Percentiles rank a stretch among this genome's conserved stretches.
Conservation (phyloP, 23 tunicate genomes). For the Oikopleura albicans region DNA sequence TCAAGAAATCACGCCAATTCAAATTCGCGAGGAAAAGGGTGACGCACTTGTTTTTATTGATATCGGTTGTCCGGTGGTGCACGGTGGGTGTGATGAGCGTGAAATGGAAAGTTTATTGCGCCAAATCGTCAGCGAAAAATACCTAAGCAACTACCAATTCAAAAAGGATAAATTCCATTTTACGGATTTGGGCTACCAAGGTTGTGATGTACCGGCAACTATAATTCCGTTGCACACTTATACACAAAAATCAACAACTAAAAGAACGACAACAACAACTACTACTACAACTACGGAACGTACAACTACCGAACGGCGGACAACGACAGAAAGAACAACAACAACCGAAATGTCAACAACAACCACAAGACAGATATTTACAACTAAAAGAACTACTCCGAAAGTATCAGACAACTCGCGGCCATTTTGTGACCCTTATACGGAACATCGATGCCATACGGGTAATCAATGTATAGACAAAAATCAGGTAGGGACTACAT, state of each 20-base stretch:
- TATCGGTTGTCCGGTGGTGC: not conserved
- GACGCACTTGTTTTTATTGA: not conserved
- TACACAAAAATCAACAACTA: too few relatives aligned
- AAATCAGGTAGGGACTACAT: not conserved
- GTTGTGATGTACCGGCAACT: not conserved
- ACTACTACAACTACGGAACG: not conserved
- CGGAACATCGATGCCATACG: not conserved
- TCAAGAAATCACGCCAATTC: not conserved
- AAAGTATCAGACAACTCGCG: too few relatives aligned
- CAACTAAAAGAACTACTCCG: too few relatives aligned
- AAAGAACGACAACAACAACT: too few relatives aligned
- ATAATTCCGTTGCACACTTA: too few relatives aligned
- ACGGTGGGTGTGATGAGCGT: not conserved
- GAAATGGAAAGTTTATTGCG: not conserved
- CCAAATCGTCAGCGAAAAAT: not conserved
- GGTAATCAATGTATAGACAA: not conserved
- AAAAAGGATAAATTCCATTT: not conserved
- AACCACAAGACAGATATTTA: too few relatives aligned
- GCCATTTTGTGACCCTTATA: not conserved
- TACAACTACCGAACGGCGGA: not conserved
- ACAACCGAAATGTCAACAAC: not conserved
- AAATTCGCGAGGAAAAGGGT: not conserved
- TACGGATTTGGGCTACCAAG: not conserved
- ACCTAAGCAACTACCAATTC: not conserved
- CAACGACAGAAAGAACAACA: not conserved